Conservation (phyloP, 2,888 invertebrate genomes). For the Thymelicus acteon region DNA sequence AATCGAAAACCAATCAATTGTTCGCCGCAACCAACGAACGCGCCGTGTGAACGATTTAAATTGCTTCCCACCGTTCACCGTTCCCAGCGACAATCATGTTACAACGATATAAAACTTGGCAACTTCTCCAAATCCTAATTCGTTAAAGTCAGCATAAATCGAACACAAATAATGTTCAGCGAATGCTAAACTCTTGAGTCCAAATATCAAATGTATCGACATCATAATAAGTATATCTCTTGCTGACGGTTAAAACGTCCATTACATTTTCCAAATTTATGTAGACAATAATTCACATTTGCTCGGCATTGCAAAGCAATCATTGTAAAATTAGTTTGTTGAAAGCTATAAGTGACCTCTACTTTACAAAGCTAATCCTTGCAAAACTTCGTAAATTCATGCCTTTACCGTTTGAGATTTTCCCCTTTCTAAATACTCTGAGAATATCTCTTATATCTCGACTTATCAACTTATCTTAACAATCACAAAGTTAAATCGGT, state of each 20-base stretch:
- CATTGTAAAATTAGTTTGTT: background rate
- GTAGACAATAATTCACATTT: no score
- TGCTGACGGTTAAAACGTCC: background rate
- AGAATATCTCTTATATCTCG: background rate
- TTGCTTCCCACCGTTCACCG: background rate
- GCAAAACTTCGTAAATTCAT: background rate
- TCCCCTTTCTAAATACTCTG: conserved; percentile 12
- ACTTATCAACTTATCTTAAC: conserved; percentile 8
- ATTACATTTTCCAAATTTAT: no score
- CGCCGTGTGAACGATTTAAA: conserved; percentile 23
- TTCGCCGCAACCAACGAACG: conserved; percentile 18
- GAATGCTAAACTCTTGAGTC: background rate
- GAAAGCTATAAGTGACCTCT: background rate
- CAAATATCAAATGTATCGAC: background rate
- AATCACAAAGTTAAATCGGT: conserved; percentile 9
- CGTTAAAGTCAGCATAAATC: background rate
- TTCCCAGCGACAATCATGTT: background rate
- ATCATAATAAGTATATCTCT: background rate
- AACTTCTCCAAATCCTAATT: background rate
- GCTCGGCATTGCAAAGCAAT: background rate
- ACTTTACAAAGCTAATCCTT: background rate
- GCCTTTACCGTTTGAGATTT: conserved; percentile 7
- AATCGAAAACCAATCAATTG: conserved; percentile 24
- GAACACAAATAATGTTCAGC: background rate
- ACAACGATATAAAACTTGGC: background rate